Percentiles rank a stretch among this genome's conserved stretches.
Evolutionary conservation across 2,888 invertebrate genomes (phyloP).

Genomic region (Zele albiditarsus): DNA sequence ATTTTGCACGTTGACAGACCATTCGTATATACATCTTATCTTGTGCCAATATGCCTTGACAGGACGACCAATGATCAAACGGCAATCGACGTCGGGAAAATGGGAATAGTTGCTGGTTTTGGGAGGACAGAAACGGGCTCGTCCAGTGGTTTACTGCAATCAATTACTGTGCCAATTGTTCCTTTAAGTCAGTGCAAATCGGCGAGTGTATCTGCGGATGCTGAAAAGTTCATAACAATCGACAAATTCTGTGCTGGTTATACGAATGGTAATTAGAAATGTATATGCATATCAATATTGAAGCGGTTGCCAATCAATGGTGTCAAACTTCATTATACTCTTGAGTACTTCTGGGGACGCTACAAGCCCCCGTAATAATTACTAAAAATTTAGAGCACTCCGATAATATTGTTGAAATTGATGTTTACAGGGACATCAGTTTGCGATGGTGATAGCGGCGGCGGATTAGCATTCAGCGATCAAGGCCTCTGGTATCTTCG

Average conservation of each 20-base stretch:
- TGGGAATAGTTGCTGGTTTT: conserved; percentile 69
- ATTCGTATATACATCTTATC: conserved; percentile 58
- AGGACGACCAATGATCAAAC: conserved; percentile 49
- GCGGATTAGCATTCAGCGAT: conserved; percentile 70
- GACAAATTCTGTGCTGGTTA: conserved; percentile 72
- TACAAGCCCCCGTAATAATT: not conserved
- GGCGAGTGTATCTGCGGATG: conserved; percentile 46
- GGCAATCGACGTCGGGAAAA: conserved; percentile 57
- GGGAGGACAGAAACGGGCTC: conserved; percentile 62
- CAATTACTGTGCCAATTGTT: conserved; percentile 64
- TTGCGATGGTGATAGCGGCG: conserved; percentile 74
- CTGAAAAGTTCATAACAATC: conserved; percentile 59
- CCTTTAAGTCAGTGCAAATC: conserved; percentile 58
- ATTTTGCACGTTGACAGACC: conserved; percentile 58
- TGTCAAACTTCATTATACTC: too few species aligned
- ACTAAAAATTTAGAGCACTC: not conserved
- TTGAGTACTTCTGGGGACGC: too few species aligned
- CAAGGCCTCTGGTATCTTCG: conserved; percentile 69
- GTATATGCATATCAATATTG: too few species aligned
- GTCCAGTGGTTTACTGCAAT: conserved; percentile 62
- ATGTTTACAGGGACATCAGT: conserved; percentile 69
- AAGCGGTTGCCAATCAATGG: too few species aligned
- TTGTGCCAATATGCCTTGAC: conserved; percentile 66
- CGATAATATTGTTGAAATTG: not conserved
- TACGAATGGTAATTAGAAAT: conserved; percentile 63